phyloP scores from a whole-genome alignment of 2,113 vertebrate species.

The Spilogale gracilis region DNA sequence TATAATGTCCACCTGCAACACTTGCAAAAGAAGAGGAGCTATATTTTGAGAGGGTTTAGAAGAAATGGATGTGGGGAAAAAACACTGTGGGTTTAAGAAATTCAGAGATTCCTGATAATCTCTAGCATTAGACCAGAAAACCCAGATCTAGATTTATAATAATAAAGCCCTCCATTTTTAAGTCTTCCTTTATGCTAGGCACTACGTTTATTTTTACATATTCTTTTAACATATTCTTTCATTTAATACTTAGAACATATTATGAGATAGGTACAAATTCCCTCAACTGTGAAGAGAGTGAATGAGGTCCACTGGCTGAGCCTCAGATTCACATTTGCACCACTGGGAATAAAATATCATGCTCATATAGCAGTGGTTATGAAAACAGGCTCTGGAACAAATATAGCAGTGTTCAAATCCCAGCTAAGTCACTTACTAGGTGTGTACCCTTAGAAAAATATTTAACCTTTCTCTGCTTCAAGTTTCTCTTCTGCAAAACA shows the following conservation, averaged over 20 bases:
- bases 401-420: background rate
- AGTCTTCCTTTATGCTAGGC: background rate
- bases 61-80: background rate
- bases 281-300: background rate
- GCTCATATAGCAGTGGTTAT: background rate
- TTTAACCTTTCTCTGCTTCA: background rate
- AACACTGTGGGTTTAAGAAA: constrained; percentile 4
- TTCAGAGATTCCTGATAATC: constrained; percentile 20
- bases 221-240: background rate
- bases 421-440: background rate
- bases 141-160: background rate
- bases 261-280: background rate
- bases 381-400: background rate
- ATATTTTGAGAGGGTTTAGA: background rate
- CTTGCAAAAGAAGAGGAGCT: background rate
- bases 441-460: background rate
- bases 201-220: background rate
- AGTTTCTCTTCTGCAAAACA: background rate
- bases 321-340: background rate
- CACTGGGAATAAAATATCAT: background rate
- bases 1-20: background rate
- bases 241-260: background rate
- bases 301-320: background rate
- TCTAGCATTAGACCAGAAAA: constrained; percentile 8
- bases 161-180: background rate